Base-by-base conservation (phyloP, 1,140 invertebrate species). In the Anoplolepis gracilipes region DNA sequence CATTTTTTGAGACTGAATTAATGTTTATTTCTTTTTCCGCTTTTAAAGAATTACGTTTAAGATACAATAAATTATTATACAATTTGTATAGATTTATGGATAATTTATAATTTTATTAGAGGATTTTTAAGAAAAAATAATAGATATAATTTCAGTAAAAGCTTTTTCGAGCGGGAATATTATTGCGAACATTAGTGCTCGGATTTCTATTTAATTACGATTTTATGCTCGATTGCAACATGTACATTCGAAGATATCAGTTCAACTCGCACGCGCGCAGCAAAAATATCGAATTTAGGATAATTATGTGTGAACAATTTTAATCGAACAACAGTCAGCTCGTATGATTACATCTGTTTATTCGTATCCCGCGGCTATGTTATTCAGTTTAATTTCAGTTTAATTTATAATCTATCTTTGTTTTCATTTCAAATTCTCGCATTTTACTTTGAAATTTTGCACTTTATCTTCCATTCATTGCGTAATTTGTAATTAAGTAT, bases 221-320 rank as follows among this genome's bases (percentile, higher is more conserved):
- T 33, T 73, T 73, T 59, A 39, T 13, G 49, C 25, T 59, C 53
- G 53, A 36, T 73, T n/a, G 25, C 19, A 42, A 33, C 16, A 33
- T 13, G 22, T 8, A 22, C n/a, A 30, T 33, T 22, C 22, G 55
- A 25, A 42, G 59, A 67, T 67, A 7, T 25, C 36, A 42, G 11
- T 19, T 69, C 33, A 25, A 1, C 10, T 81, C 36, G 65, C 49
- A 1, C 10, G 70, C 36, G 65, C 49, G 13, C 67, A 33, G 53
- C 67, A 82, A n/a, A 82, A 82, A 82, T 36, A 22, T 82, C 55
- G 67, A 42, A 61, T 82, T 82, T 42, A 25, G 25, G 8, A 33
- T 53, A 67, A 46, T 16, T 49, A 4, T 49, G 46, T 5, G 42
- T 67, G 67, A 30, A 36, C 13, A 11, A 82, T 73, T 82, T 82